A percentile compares a stretch with the other conserved stretches of the same genome.
phyloP scores from a whole-genome alignment of 1,140 invertebrate genomes.

The Drosophila prosaltans region DNA sequence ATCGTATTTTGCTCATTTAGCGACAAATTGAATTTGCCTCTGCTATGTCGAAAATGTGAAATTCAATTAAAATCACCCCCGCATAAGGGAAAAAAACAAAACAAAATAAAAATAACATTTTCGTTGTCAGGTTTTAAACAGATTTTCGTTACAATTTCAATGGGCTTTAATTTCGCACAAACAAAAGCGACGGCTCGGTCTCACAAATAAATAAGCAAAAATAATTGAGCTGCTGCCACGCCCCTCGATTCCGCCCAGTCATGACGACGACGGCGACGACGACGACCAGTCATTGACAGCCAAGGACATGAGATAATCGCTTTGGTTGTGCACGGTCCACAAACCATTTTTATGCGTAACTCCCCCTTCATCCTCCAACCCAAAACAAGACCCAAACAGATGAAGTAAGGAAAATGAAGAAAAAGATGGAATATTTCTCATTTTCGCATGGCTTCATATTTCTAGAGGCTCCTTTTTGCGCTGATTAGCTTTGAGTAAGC shows the following conservation, averaged over 20 bases:
- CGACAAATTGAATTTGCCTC: constrained; percentile 74
- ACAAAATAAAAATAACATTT: constrained; percentile 10
- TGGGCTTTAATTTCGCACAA: constrained; percentile 46
- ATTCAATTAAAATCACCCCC: constrained; percentile 76
- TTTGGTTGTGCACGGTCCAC: constrained; percentile 10
- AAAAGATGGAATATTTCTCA: constrained; percentile 32
- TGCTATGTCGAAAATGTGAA: constrained; percentile 60
- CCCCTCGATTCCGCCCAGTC: constrained; percentile 11
- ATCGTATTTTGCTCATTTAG: constrained; percentile 79
- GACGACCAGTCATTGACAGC: constrained; percentile 33
- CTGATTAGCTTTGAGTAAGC: constrained; percentile 49
- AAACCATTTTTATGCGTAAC: constrained; percentile 26
- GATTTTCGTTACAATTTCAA: constrained; percentile 48
- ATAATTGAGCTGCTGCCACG: constrained; percentile 55
- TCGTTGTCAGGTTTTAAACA: constrained; percentile 44
- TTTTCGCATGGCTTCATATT: constrained; percentile 48
- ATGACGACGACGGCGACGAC: not conserved
- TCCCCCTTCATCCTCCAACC: not conserved
- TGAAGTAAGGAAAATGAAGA: not conserved
- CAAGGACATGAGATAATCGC: constrained; percentile 64
- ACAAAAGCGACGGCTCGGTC: not conserved
- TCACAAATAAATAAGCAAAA: constrained; percentile 61
- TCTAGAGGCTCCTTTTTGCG: constrained; percentile 2
- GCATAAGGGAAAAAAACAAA: not conserved
- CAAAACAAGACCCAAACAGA: constrained; percentile 1